Evolutionary conservation across 2,797 vertebrate species (phyloP), one percentile per base, ranked within the genome.

Genomic region (Cottoperca gobio): DNA sequence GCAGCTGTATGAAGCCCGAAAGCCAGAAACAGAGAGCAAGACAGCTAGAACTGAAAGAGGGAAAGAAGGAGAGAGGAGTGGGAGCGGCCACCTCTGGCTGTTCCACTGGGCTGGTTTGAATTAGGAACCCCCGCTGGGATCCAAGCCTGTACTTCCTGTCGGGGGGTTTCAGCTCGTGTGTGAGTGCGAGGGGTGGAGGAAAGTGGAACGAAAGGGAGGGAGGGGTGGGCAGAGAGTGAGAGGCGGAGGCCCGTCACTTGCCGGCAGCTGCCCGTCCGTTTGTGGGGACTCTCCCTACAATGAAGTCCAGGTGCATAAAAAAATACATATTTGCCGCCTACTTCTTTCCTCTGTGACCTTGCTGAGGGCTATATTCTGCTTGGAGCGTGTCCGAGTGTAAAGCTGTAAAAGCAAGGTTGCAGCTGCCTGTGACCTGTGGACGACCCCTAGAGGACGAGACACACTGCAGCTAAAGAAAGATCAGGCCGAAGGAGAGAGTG

Each of bases 61-160:
- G 37, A 53, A 52, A 35, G 42, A 65, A 46, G 17, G 49, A 60
- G 66, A 55, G 78, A 70, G 72, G 75, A 89, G 81, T 52, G 89
- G 91, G 90, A 92, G 88, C 81, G 74, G 91, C 93, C 92, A 93
- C 91, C 91, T 87, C 92, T 93, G 89, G 92, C 92, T 94, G 83
- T 93, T 94, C 88, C 90, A 93, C 91, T 88, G 90, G 86, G 93
- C 95, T 96, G 95, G 92, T 96, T 94, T 94, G 92, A 95, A 95
- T 96, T 96, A 95, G 86, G 91, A 93, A 92, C 93, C 92, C 94
- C 95, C 90, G 89, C 93, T 90, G 94, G 95, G 94, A 94, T 93
- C 91, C 91, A 94, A 94, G 94, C 85, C 91, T 94, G 93, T 90
- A 94, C 95, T 95, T 96, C 95, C 95, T 96, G 94, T 92, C 79